Percentiles rank a stretch among this genome's conserved stretches.
These are phyloP conservation scores for Megathymus violae DNA, from an alignment of 1,140 invertebrate genomes.

Conservation along the genomic window DNA sequence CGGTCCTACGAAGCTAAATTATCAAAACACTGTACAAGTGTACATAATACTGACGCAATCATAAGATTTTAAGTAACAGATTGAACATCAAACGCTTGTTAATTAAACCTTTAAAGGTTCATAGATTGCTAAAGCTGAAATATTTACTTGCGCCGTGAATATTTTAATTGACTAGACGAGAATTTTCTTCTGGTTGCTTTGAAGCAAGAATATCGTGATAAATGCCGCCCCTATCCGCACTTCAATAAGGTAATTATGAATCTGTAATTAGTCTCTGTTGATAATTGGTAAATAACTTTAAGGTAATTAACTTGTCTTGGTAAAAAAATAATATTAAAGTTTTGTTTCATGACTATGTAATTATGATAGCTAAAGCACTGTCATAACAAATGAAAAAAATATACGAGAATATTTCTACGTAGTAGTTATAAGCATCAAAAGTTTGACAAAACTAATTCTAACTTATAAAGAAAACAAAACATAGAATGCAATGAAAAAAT, in stretches of 20 bases:
- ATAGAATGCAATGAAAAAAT: no score
- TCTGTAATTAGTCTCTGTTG: slow-evolving; percentile 29
- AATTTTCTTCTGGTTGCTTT: slow-evolving; percentile 67
- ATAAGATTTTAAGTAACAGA: slow-evolving; percentile 69
- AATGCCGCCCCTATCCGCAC: slow-evolving; percentile 20
- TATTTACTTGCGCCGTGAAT: slow-evolving; percentile 68
- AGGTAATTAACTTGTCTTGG: slow-evolving; percentile 28
- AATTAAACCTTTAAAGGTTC: slow-evolving; percentile 72
- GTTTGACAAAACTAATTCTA: no score
- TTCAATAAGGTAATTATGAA: slow-evolving; percentile 32
- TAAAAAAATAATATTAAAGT: background rate
- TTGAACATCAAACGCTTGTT: slow-evolving; percentile 78
- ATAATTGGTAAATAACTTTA: slow-evolving; percentile 29
- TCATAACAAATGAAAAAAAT: no score
- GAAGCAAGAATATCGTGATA: slow-evolving; percentile 46
- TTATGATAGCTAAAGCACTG: no score
- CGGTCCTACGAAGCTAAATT: slow-evolving; percentile 41
- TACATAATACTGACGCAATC: slow-evolving; percentile 65
- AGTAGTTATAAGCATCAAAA: no score
- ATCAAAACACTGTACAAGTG: slow-evolving; percentile 54
- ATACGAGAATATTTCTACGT: no score
- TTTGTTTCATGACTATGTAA: background rate
- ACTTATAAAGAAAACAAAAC: no score
- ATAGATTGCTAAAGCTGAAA: slow-evolving; percentile 74
- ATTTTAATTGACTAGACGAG: slow-evolving; percentile 71